Conservation (phyloP, 2,113 vertebrate genomes). For the Urocolius indicus region DNA sequence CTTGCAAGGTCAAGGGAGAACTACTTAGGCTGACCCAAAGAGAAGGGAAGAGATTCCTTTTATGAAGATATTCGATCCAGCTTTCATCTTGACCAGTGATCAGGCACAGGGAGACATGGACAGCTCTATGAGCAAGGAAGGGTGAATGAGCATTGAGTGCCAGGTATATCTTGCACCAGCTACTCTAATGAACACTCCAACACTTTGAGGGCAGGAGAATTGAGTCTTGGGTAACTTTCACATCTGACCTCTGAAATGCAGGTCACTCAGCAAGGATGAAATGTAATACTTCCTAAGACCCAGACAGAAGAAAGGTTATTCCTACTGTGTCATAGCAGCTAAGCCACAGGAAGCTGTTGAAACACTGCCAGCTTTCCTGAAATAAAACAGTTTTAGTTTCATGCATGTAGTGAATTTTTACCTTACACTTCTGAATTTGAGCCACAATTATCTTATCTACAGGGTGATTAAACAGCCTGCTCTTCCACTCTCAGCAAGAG, state of each 20-base stretch:
- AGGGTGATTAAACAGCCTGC: neutral
- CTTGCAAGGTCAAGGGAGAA: neutral
- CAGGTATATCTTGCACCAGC: neutral
- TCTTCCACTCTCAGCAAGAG: neutral
- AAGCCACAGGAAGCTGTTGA: constrained; percentile 57
- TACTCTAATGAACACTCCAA: neutral
- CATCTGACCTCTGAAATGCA: constrained; percentile 50
- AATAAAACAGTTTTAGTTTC: constrained; percentile 60
- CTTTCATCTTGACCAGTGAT: neutral
- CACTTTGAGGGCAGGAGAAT: neutral
- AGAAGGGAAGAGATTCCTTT: neutral
- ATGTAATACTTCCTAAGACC: constrained; percentile 58
- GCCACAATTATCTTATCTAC: constrained; percentile 45
- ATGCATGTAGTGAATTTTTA: constrained; percentile 34
- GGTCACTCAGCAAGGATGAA: constrained; percentile 53
- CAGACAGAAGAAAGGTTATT: constrained; percentile 62
- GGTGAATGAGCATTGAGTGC: neutral
- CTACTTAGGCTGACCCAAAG: neutral
- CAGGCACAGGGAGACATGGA: accelerated
- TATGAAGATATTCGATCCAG: neutral
- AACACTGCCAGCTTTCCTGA: constrained; percentile 47
- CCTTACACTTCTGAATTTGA: constrained; percentile 63
- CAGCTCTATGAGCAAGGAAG: neutral
- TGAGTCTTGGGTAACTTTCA: constrained; percentile 34
- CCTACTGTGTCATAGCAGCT: constrained; percentile 53